Evolutionary conservation across 2,113 vertebrate genomes (phyloP).

Genomic region (Tylochromis polylepis): DNA sequence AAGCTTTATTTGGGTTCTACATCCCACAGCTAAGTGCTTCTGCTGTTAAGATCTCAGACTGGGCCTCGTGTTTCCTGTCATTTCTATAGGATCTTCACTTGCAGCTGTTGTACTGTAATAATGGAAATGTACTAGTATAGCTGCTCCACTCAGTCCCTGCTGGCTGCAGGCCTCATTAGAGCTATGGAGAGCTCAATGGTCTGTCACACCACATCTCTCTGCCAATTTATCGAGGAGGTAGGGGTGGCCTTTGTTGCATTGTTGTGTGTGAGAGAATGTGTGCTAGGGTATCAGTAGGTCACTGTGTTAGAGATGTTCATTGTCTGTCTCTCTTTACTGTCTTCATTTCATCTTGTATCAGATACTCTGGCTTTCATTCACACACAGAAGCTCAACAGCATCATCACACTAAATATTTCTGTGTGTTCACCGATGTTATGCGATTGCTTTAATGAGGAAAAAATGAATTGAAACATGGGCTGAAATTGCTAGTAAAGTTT

Average conservation of each 20-base stretch:
- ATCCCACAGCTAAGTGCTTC: not conserved
- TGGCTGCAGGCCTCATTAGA: constrained; percentile 46
- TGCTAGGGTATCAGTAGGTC: constrained; percentile 39
- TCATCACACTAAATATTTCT: not conserved
- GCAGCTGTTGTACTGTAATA: constrained; percentile 13
- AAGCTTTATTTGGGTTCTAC: not conserved
- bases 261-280: not conserved
- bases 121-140: constrained; percentile 49
- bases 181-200: constrained; percentile 18
- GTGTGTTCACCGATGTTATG: not conserved
- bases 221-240: constrained; percentile 41
- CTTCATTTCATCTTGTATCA: not conserved
- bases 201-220: constrained; percentile 44
- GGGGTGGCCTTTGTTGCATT: constrained; percentile 14
- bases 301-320: constrained; percentile 25
- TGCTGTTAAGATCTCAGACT: not conserved
- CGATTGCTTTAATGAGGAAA: not conserved
- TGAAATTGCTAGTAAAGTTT: not conserved
- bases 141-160: constrained; percentile 23
- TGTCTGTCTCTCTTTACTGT: not conserved
- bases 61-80: constrained; percentile 14
- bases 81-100: not conserved
- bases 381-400: not conserved
- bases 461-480: not conserved
- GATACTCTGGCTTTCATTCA: not conserved